Conservation (phyloP, 2,113 vertebrate genomes). For the Perca flavescens region DNA sequence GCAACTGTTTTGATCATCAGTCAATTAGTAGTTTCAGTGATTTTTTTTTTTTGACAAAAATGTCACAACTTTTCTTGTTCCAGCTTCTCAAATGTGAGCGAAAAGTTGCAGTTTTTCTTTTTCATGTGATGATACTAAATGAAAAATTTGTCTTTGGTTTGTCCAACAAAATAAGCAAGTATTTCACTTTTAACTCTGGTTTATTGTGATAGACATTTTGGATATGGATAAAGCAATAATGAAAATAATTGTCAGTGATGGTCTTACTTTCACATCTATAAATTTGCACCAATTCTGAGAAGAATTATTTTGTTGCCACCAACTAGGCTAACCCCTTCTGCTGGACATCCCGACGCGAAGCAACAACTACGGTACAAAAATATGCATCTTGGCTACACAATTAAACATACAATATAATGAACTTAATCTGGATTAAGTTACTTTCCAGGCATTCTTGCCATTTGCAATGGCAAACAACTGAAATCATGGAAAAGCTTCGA, state of each 20-base stretch:
- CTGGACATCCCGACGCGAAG: background rate
- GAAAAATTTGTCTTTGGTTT: background rate
- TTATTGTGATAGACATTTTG: background rate
- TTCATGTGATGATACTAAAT: background rate
- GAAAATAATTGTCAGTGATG: background rate
- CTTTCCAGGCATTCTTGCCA: background rate
- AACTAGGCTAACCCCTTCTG: no score
- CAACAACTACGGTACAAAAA: background rate
- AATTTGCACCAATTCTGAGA: no score
- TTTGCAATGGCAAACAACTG: no score
- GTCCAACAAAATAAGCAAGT: background rate
- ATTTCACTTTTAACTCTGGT: background rate
- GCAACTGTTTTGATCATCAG: background rate
- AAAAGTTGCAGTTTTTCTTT: background rate
- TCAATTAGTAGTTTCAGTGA: background rate
- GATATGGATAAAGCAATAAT: no score
- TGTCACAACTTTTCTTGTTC: background rate
- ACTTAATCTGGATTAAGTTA: background rate
- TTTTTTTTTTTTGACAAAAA: background rate
- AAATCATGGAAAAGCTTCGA: no score
- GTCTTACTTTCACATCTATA: no score
- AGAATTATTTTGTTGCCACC: background rate
- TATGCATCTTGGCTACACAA: background rate
- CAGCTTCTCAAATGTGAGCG: background rate
- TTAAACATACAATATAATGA: background rate